These are phyloP conservation scores for Lasioglossum villosulum DNA, from an alignment of 2,888 invertebrate species.

Conservation along the genomic window DNA sequence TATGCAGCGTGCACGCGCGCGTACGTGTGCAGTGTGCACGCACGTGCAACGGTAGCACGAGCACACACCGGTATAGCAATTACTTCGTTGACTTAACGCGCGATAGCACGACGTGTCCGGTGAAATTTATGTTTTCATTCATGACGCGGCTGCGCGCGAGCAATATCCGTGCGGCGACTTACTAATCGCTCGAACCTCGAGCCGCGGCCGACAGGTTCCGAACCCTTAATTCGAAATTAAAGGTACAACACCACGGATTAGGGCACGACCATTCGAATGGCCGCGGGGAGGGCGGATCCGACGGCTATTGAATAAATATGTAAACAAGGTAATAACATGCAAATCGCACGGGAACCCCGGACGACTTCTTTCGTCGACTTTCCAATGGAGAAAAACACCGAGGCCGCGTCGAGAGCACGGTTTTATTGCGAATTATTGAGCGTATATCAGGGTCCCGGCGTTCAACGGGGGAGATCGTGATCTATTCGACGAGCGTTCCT, in stretches of 20 bases:
- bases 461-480: background rate
- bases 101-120: slow-evolving; percentile 56
- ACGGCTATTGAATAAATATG: slow-evolving; percentile 77
- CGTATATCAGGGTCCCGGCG: background rate
- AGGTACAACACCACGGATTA: slow-evolving; percentile 65
- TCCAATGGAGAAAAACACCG: slow-evolving; percentile 32
- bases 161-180: slow-evolving; percentile 64
- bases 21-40: slow-evolving; percentile 19
- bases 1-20: too few relatives aligned
- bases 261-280: slow-evolving; percentile 63
- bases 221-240: slow-evolving; percentile 75
- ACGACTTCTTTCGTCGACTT: slow-evolving; percentile 40
- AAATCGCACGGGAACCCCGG: slow-evolving; percentile 76
- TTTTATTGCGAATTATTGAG: slow-evolving; percentile 52
- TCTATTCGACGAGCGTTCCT: slow-evolving; percentile 6
- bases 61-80: slow-evolving; percentile 53
- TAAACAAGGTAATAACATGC: slow-evolving; percentile 83
- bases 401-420: background rate
- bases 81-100: slow-evolving; percentile 65
- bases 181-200: slow-evolving; percentile 57
- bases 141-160: slow-evolving; percentile 42
- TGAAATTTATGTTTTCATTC: slow-evolving; percentile 64
- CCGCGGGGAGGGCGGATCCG: slow-evolving; percentile 14
- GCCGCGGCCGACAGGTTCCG: slow-evolving; percentile 27
- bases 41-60: slow-evolving; percentile 31